Evolutionary conservation across 1,140 invertebrate genomes (phyloP), one percentile per base, ranked within the genome.

Genomic region (Brachionus rotundiformis): DNA sequence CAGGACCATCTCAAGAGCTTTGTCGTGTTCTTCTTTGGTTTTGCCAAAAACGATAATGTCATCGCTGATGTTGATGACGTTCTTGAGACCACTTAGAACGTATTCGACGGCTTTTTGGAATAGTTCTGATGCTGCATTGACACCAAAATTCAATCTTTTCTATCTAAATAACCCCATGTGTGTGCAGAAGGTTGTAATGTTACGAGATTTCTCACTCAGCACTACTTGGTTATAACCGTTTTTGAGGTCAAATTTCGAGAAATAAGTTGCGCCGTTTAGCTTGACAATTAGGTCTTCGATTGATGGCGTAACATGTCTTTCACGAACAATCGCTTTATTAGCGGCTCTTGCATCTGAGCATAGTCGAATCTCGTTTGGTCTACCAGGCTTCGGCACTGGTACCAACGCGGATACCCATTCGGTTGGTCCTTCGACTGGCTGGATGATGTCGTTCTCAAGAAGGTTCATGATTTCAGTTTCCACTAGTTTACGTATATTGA

Each of bases 341-440:
- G 47, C 11, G 3, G 11, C 47, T 49, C 47, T 49, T 49, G 47
- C n/a, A 49, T 49, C 33, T 36, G 33, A 36, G 33, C 33, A 36
- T 36, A 36, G 33, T 36, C 33, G 33, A 36, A 82, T 75, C n/a
- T n/a, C n/a, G n/a, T n/a, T n/a, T n/a, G n/a, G n/a, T n/a, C n/a
- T n/a, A n/a, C n/a, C n/a, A n/a, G 84, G 84, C 44, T 85, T 86
- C 5, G 83, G 63, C 0, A 84, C 84, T 1, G 86, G 41, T 7
- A 87, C 85, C 16, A 86, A 49, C 0, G 84, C 84, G 13, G 83
- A 84, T 3, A 85, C 84, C 85, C 83, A 86, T 13, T 83, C 83
- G 11, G 84, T 85, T 2, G 84, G 82, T 10, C 84, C n/a, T n/a
- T n/a, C n/a, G n/a, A n/a, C n/a, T n/a, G n/a, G n/a, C n/a, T n/a